Percentiles rank a stretch among this genome's conserved stretches.
phyloP scores from a whole-genome alignment of 2,797 vertebrate species.

The Macropus fuliginosus region DNA sequence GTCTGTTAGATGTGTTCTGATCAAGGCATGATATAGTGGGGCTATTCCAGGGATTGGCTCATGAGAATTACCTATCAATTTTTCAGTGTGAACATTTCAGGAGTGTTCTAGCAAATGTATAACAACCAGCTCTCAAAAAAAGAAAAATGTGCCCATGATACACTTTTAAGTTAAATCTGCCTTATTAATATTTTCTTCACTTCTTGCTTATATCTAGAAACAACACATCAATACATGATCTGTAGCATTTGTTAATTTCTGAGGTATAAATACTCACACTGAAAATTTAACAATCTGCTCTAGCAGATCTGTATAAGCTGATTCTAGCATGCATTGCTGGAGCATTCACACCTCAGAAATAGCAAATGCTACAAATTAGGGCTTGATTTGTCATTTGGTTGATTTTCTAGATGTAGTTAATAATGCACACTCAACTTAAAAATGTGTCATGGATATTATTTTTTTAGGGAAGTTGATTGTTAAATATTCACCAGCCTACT shows the following conservation, averaged over 20 bases:
- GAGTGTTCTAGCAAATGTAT: not conserved
- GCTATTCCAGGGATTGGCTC: not conserved
- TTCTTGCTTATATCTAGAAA: not conserved
- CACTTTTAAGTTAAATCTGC: not conserved
- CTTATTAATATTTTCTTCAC: not conserved
- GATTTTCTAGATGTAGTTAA: not conserved
- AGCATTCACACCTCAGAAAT: not conserved
- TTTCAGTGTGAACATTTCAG: not conserved
- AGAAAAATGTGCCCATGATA: not conserved
- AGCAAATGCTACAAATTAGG: not conserved
- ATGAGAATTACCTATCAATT: not conserved
- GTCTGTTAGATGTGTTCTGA: not conserved
- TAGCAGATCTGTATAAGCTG: not conserved
- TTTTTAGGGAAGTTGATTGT: not conserved
- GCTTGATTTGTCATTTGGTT: not conserved
- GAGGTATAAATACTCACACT: not conserved
- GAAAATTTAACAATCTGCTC: not conserved
- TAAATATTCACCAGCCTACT: not conserved
- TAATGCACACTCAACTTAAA: not conserved
- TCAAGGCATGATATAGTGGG: not conserved
- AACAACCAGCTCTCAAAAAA: not conserved
- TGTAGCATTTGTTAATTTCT: not conserved
- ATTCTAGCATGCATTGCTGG: not conserved
- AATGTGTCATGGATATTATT: not conserved
- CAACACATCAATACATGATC: not conserved